Base-by-base conservation (phyloP, 2,113 vertebrate species). In the Scalopus aquaticus region DNA sequence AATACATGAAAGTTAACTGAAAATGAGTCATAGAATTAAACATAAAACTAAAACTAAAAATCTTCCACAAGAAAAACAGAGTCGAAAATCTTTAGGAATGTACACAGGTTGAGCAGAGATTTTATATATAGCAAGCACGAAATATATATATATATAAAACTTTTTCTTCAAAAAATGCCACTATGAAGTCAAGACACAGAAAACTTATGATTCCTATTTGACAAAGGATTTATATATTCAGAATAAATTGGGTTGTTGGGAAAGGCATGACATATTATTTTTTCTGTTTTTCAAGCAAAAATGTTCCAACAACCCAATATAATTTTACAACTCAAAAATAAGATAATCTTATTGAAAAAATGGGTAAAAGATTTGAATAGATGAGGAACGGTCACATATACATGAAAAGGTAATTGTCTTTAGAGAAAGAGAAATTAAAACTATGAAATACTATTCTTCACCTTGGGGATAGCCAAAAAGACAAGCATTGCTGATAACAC, bases 1-100 rank as follows among this genome's bases (percentile, higher is more conserved):
- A 72, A 64, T 35, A 88, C 19, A 91, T 9, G 78, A 88, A 83
- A 72, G 49, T 42, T 95, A 95, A 90, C 19, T 91, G 42, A 44
- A 91, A 87, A 62, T 56, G 42, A 0, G 39, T 67, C 28, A 76
- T 6, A 69, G 54, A 86, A 26, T 24, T 73, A 65, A 90, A 91
- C 22, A 9, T 79, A 46, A 87, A 65, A 46, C 30, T 65, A 56
- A 91, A 85, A 70, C 77, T 62, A 86, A 87, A 95, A 67, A 58
- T 58, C 39, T 58, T 67, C 35, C 35, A 62, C 37, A 64, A 85
- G 30, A 73, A 85, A 67, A 74, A 51, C 15, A 64, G 9, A 77
- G 22, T 19, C 74, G 12, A 44, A 95, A 93, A 60, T 77, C 46
- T 90, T 80, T 83, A 24, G n/a, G 28, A 85, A 67, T 16, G 6